phyloP scores from a whole-genome alignment of 2,113 vertebrate species.

The Anas platyrhynchos region DNA sequence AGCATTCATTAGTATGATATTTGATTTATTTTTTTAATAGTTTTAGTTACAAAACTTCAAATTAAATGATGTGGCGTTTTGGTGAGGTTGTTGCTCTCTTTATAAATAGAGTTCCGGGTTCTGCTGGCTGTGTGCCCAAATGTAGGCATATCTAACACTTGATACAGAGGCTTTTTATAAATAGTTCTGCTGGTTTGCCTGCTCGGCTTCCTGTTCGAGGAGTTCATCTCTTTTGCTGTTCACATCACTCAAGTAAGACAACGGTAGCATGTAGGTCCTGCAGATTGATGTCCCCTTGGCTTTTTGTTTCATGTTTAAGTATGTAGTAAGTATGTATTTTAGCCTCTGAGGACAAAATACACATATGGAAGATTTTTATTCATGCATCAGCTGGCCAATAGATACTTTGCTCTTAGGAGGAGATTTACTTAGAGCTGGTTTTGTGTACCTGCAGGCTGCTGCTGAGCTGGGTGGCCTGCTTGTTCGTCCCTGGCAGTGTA shows the following conservation, averaged over 20 bases:
- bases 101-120: neutral
- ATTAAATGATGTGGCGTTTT: neutral
- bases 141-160: neutral
- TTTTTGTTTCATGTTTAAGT: neutral
- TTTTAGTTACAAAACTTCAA: neutral
- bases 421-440: neutral
- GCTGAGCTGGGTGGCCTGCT: neutral
- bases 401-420: neutral
- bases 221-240: neutral
- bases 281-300: neutral
- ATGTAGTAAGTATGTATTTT: neutral
- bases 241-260: accelerated
- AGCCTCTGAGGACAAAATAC: neutral
- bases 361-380: neutral
- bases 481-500: neutral
- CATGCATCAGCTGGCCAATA: neutral
- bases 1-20: neutral
- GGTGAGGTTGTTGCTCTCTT: neutral
- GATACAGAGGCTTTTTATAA: neutral
- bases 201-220: neutral
- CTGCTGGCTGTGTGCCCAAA: neutral
- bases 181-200: neutral
- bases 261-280: neutral
- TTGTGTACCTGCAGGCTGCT: neutral
- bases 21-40: neutral